Conservation (phyloP, 1,140 invertebrate genomes). For the Ridgeia piscesae region DNA sequence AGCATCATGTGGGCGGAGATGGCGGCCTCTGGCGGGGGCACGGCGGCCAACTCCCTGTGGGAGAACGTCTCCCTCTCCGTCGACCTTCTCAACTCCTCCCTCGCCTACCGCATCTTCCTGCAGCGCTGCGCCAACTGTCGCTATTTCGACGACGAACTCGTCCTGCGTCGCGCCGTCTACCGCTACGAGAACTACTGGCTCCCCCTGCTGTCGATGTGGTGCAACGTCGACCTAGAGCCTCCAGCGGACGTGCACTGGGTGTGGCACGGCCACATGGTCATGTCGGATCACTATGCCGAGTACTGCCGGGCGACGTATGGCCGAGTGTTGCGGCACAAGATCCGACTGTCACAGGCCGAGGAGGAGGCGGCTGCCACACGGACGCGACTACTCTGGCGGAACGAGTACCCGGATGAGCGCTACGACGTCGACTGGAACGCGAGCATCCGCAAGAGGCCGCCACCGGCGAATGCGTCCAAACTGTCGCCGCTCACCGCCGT, state of each 20-base stretch:
- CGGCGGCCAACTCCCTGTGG: background rate
- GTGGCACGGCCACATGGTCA: slow-evolving; percentile 31
- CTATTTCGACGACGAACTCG: background rate
- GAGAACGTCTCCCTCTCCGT: background rate
- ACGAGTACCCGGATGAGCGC: slow-evolving; percentile 24
- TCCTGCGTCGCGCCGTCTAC: background rate
- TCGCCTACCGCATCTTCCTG: slow-evolving; percentile 7
- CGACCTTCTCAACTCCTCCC: background rate
- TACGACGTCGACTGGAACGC: slow-evolving; percentile 24
- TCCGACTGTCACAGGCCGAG: slow-evolving; percentile 15
- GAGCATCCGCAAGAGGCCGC: background rate
- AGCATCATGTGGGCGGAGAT: background rate
- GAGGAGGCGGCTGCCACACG: background rate
- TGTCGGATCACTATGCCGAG: slow-evolving; percentile 21
- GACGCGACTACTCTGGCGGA: slow-evolving; percentile 18
- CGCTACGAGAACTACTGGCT: slow-evolving; percentile 29
- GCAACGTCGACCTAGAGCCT: slow-evolving; percentile 24
- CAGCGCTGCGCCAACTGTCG: background rate
- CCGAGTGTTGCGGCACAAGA: slow-evolving; percentile 23
- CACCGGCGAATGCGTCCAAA: background rate
- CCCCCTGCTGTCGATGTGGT: slow-evolving; percentile 22
- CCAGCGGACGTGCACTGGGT: slow-evolving; percentile 31
- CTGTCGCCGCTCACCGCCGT: background rate
- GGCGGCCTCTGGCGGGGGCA: no score
- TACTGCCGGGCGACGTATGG: slow-evolving; percentile 25